A percentile compares a stretch with the other conserved stretches of the same genome.
phyloP scores from a whole-genome alignment of 2,888 invertebrate genomes.

The Embidobia sp. region DNA sequence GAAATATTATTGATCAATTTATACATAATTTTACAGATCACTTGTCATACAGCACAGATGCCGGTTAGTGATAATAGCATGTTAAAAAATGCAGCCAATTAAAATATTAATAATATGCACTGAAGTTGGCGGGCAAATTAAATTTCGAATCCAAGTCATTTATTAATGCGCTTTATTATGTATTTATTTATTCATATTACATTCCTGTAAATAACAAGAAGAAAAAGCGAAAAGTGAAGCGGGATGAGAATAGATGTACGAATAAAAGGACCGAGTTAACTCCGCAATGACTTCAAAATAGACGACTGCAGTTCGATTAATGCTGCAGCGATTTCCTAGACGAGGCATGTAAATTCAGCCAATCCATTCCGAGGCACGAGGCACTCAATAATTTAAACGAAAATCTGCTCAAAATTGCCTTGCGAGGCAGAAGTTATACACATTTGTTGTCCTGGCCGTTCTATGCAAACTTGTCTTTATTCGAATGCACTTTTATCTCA shows the following conservation, averaged over 20 bases:
- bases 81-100: too few relatives aligned
- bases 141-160: too few relatives aligned
- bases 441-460: background rate
- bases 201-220: background rate
- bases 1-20: too few relatives aligned
- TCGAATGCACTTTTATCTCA: too few relatives aligned
- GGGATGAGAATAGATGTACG: slow-evolving; percentile 19
- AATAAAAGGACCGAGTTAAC: slow-evolving; percentile 35
- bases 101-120: too few relatives aligned
- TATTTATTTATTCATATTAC: slow-evolving; percentile 4
- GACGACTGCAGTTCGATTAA: slow-evolving; percentile 49
- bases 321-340: slow-evolving; percentile 23
- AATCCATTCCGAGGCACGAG: slow-evolving; percentile 11
- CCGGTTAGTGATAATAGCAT: too few relatives aligned
- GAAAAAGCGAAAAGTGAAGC: slow-evolving; percentile 5
- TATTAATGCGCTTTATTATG: too few relatives aligned
- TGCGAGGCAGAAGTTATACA: background rate
- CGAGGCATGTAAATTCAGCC: slow-evolving; percentile 28
- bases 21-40: too few relatives aligned
- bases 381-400: slow-evolving; percentile 21
- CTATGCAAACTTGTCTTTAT: too few relatives aligned
- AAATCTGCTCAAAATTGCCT: slow-evolving; percentile 18
- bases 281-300: slow-evolving; percentile 29
- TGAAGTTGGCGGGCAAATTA: too few relatives aligned
- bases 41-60: too few relatives aligned